These are phyloP conservation scores for Drosophila nigromelanica DNA, from an alignment of 1,140 invertebrate genomes.

Conservation along the genomic window DNA sequence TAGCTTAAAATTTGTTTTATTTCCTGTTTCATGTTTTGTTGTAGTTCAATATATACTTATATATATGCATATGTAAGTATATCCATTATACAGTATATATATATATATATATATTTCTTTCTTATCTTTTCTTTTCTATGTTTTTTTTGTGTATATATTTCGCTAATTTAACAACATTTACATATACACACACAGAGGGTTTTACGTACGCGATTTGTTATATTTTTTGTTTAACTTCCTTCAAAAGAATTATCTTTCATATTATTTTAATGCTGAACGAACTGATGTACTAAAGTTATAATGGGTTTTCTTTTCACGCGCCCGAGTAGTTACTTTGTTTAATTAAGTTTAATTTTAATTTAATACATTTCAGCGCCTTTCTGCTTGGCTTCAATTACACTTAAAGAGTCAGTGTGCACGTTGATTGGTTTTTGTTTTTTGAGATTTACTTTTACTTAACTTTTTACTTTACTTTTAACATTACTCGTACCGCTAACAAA, in stretches of 20 bases:
- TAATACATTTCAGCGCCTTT: slow-evolving; percentile 58
- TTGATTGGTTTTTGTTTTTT: slow-evolving; percentile 32
- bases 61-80: slow-evolving; percentile 55
- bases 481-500: slow-evolving; percentile 57
- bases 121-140: slow-evolving; percentile 10
- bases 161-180: slow-evolving; percentile 80
- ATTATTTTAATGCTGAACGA: slow-evolving; percentile 55
- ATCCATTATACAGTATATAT: slow-evolving; percentile 35
- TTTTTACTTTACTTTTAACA: slow-evolving; percentile 26
- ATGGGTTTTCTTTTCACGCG: slow-evolving; percentile 43
- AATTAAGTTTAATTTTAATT: slow-evolving; percentile 61
- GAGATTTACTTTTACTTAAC: slow-evolving; percentile 11
- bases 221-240: slow-evolving; percentile 43
- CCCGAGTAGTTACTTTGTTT: slow-evolving; percentile 49
- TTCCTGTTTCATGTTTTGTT: slow-evolving; percentile 79
- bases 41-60: slow-evolving; percentile 64
- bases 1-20: slow-evolving; percentile 81
- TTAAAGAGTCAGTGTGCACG: slow-evolving; percentile 46
- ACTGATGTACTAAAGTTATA: slow-evolving; percentile 42
- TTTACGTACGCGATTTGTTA: slow-evolving; percentile 56
- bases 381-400: slow-evolving; percentile 46
- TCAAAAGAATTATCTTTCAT: slow-evolving; percentile 44
- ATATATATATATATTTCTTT: slow-evolving; percentile 17
- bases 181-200: slow-evolving; percentile 75
- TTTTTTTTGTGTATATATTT: slow-evolving; percentile 71